Base-by-base conservation (phyloP, 2,797 vertebrate species). In the Eidolon dupreanum region DNA sequence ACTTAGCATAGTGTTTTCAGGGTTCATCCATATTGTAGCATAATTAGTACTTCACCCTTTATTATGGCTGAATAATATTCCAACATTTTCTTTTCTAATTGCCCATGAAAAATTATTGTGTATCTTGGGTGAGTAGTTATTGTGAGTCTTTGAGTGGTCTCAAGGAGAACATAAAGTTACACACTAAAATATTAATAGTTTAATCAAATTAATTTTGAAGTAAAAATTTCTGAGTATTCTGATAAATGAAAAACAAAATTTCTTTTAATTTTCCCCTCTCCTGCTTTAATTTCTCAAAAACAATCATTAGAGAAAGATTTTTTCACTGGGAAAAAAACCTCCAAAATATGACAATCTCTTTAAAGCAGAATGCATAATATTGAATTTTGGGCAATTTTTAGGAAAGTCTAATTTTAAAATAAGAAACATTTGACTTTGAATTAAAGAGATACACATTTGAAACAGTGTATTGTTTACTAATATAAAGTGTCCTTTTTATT, bases 21-120 rank as follows among this genome's bases (percentile, higher is more conserved):
- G 10, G 33, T 71, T 95, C 31, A 41, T 17, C 65, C n/a, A 70
- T 43, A 19, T 43, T 46, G 41, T 57, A 71, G 65, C 4, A 61
- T 33, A 74, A 83, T 82, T 28, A 66, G 55, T 74, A 75, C 26
- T 70, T 53, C 3, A 83, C 81, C 71, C 53, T 31, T 75, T 82
- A 86, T 75, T 28, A 74, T 41, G 3, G 33, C n/a, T 94, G 33
- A 96, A 59, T 75, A 94, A 51, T 94, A 83, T 75, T 79, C 59
- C 20, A 63, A 74, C 17, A 65, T 43, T 88, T 90, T 74, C 66
- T 70, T 79, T 90, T 51, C 65, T 61, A 88, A 90, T 66, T 92
- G 46, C 10, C 57, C 41, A 86, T 73, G 2, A 74, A 38, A 87
- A 88, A 90, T 51, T 43, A 19, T 33, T 90, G 7, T 1, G 73